These are phyloP conservation scores for Urosaurus nigricauda DNA, from an alignment of 2,797 vertebrate species.

Conservation along the genomic window DNA sequence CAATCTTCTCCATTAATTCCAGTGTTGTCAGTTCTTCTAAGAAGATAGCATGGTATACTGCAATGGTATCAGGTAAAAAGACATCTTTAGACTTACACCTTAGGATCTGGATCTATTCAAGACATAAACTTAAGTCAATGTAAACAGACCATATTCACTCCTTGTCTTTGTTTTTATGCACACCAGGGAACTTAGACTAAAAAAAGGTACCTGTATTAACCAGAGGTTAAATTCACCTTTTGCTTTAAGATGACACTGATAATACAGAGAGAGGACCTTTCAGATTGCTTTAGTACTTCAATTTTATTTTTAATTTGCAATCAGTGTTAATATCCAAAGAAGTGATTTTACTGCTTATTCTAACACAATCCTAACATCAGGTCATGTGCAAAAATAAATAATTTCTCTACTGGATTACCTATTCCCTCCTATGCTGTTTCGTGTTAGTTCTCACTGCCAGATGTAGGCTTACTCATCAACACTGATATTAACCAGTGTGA, in stretches of 20 bases:
- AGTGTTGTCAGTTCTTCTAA: constrained; percentile 82
- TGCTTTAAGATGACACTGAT: constrained; percentile 12
- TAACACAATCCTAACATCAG: neutral
- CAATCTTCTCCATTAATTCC: constrained; percentile 85
- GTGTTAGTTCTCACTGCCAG: neutral
- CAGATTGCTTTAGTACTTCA: neutral
- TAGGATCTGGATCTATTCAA: neutral
- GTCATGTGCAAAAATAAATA: neutral
- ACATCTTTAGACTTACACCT: constrained; percentile 13
- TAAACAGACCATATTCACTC: neutral
- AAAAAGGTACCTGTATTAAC: neutral
- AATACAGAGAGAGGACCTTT: neutral
- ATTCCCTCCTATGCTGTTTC: neutral
- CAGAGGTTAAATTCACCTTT: neutral
- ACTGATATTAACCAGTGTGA: too few relatives aligned
- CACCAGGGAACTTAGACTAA: neutral
- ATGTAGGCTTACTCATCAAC: neutral
- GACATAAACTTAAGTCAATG: constrained; percentile 5
- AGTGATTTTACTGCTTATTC: neutral
- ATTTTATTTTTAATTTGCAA: neutral
- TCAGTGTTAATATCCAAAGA: neutral
- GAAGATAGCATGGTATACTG: constrained; percentile 85
- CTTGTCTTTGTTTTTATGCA: neutral
- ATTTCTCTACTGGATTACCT: neutral
- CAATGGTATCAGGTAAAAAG: constrained; percentile 43